Percentiles rank a stretch among this genome's conserved stretches.
phyloP scores from a whole-genome alignment of 2,797 vertebrate species.

The Pristis pectinata region DNA sequence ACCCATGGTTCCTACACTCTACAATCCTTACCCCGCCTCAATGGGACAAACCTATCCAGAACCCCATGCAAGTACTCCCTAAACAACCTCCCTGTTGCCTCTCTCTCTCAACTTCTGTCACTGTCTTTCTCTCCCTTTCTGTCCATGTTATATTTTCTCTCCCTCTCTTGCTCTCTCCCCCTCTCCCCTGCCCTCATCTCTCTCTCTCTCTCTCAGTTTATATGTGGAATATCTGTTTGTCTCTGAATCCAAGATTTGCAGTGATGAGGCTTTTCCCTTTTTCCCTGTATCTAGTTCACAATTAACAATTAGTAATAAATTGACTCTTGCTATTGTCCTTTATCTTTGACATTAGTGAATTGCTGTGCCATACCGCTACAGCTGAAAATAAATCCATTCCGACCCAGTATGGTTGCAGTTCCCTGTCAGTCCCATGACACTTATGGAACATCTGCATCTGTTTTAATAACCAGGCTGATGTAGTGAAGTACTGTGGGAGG shows the following conservation, averaged over 20 bases:
- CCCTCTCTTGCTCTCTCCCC: background rate
- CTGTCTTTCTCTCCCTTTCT: too few relatives aligned
- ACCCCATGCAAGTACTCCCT: too few relatives aligned
- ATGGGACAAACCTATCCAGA: too few relatives aligned
- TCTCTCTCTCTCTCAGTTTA: background rate
- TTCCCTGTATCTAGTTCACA: background rate
- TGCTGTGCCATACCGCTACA: background rate
- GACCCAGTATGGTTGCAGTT: background rate
- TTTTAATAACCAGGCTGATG: background rate
- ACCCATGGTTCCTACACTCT: too few relatives aligned
- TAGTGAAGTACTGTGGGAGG: background rate
- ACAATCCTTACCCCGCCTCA: too few relatives aligned
- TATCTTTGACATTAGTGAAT: background rate
- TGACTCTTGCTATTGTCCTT: background rate
- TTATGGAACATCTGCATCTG: background rate
- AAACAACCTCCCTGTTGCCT: background rate
- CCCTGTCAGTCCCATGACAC: background rate
- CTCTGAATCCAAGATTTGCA: background rate
- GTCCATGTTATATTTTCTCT: background rate
- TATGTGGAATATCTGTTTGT: background rate
- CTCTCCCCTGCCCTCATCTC: background rate
- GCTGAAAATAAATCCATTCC: background rate
- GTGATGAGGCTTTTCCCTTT: background rate
- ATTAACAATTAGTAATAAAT: background rate
- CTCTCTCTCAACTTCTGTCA: too few relatives aligned